A percentile compares a stretch with the other conserved stretches of the same genome.
phyloP scores from a whole-genome alignment of 2,113 vertebrate genomes.

The Xyrauchen texanus region DNA sequence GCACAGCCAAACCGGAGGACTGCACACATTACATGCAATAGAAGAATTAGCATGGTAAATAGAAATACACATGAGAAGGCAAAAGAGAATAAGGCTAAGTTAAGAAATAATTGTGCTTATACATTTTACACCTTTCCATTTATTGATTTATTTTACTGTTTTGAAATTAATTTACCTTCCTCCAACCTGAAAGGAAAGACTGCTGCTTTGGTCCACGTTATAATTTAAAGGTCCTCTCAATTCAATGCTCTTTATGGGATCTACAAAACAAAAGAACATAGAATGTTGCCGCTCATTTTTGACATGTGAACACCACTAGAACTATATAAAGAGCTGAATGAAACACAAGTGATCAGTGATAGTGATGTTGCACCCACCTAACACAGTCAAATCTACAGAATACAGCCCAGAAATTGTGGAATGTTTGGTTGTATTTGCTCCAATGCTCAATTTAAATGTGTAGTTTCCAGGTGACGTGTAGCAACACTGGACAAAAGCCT shows the following conservation, averaged over 20 bases:
- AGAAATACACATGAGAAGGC: not conserved
- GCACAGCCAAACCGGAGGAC: constrained; percentile 82
- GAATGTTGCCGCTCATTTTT: not conserved
- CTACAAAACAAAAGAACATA: constrained; percentile 62
- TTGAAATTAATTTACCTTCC: constrained; percentile 80
- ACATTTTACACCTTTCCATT: too few relatives aligned
- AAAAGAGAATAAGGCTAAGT: not conserved
- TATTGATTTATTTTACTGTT: not conserved
- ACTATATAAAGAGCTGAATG: not conserved
- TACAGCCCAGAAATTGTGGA: constrained; percentile 73
- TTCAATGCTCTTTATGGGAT: constrained; percentile 80
- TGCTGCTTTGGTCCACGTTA: constrained; percentile 74
- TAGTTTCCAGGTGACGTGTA: constrained; percentile 74
- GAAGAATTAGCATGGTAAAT: not conserved
- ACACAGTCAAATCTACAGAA: constrained; percentile 72
- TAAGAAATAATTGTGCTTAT: not conserved
- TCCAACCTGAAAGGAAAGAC: constrained; percentile 78
- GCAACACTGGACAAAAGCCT: constrained; percentile 75
- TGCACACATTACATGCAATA: constrained; percentile 50
- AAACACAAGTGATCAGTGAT: not conserved
- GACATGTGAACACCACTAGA: not conserved
- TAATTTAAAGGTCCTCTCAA: constrained; percentile 76
- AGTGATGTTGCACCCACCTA: constrained; percentile 70
- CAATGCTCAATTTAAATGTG: constrained; percentile 74
- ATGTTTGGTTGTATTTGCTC: constrained; percentile 65